Evolutionary conservation across 2,888 invertebrate species (phyloP), one percentile per base, ranked within the genome.

Genomic region (Drosophila cracens): DNA sequence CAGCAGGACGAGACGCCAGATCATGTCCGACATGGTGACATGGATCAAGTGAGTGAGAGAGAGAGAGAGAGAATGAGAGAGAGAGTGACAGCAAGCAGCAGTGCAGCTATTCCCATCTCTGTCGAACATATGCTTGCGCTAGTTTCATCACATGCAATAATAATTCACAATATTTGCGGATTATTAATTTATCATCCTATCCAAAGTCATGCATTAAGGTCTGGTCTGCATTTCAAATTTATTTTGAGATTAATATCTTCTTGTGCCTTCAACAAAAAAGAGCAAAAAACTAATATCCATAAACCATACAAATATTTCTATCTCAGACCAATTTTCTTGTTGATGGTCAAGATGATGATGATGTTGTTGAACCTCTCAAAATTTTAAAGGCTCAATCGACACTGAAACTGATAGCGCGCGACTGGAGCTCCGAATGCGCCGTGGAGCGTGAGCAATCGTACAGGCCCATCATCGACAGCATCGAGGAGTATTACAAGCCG

Each of bases 351-450:
- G 71, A 79, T 71, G 70, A 40, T 62, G 91, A 84, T 85, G 64
- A 86, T 90, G 69, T 66, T 77, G 92, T 92, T 91, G 93, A 93
- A 90, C 91, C 91, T 91, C 91, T 92, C 76, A 90, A 92, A 92
- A 92, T 92, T 91, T 93, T 93, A 91, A 92, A 99, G 94, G 98
- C 99, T 40, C 97, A 98, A 92, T 97, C 97, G 25, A 98, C 98
- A 4, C 94, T 99, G 81, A 98, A 99, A 92, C 99, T 99, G 93
- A 95, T 99, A 88, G 98, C 98, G n/a, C 94, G 99, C 0, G 99
- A 99, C 92, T 99, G 99, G 99, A 98, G 98, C 87, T 94, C 94
- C 0, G 96, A 96, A 76, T 99, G 99, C 0, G 95, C 95, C 0
- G 94, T 94, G 5, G 99, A 99, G 93, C 94, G 99, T 34, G 94